phyloP scores from a whole-genome alignment of 2,113 vertebrate species.

The Melanerpes formicivorus region DNA sequence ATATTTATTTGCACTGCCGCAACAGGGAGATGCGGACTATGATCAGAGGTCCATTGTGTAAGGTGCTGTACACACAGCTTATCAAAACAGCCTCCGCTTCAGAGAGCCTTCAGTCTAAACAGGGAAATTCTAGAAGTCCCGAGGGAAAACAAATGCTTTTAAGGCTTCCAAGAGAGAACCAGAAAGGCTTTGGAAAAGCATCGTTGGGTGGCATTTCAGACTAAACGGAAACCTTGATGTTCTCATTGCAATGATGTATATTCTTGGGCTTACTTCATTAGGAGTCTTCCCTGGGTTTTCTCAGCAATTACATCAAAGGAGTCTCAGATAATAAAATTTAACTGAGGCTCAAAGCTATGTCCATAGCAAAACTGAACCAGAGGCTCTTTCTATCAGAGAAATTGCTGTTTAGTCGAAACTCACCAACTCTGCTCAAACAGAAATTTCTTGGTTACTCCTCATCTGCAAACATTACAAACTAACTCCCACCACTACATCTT shows the following conservation, averaged over 20 bases:
- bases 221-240: slow-evolving; percentile 1
- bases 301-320: background rate
- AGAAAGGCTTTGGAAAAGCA: slow-evolving; percentile 45
- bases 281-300: background rate
- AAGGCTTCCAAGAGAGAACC: slow-evolving; percentile 36
- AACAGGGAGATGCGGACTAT: slow-evolving; percentile 22
- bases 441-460: background rate
- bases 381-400: background rate
- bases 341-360: background rate
- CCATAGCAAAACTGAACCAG: background rate
- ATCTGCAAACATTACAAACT: background rate
- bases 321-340: background rate
- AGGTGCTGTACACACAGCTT: slow-evolving; percentile 56
- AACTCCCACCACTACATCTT: background rate
- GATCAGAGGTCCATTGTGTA: slow-evolving; percentile 66
- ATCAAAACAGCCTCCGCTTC: slow-evolving; percentile 48
- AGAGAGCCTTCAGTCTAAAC: slow-evolving; percentile 66
- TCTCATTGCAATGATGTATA: background rate
- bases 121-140: slow-evolving; percentile 68
- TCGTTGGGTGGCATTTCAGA: slow-evolving; percentile 45
- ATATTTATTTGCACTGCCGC: slow-evolving; percentile 62
- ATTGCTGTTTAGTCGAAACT: background rate
- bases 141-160: slow-evolving; percentile 28
- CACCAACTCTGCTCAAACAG: background rate
- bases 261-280: background rate